Percentiles rank a stretch among this genome's conserved stretches.
Evolutionary conservation across 2,797 vertebrate genomes (phyloP).

Genomic region (Ficedula albicollis): DNA sequence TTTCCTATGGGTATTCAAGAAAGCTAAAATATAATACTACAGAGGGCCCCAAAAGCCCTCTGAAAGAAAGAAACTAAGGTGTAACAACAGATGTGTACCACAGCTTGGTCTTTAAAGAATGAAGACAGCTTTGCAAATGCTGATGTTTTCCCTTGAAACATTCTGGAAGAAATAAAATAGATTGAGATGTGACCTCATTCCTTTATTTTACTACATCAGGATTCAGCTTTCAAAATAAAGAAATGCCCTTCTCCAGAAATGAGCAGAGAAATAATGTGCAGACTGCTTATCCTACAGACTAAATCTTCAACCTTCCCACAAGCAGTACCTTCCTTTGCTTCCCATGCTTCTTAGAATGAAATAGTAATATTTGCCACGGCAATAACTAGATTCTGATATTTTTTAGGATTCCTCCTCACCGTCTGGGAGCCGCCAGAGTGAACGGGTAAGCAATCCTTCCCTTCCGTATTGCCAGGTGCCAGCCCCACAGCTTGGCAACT

Average conservation of each 20-base stretch:
- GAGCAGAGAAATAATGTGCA: background rate
- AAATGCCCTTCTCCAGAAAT: background rate
- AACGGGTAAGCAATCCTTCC: constrained; percentile 19
- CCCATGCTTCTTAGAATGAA: background rate
- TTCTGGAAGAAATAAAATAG: background rate
- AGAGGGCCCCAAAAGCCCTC: background rate
- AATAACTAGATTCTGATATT: background rate
- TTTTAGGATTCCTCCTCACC: constrained; percentile 6
- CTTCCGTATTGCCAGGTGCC: background rate
- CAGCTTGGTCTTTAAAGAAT: background rate
- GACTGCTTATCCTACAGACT: background rate
- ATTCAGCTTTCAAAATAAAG: background rate
- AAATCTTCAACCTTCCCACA: background rate
- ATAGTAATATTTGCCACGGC: background rate
- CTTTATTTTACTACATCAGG: background rate
- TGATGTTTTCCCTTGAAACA: background rate
- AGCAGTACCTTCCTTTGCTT: background rate
- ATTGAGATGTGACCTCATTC: background rate
- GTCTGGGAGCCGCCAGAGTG: constrained; percentile 2
- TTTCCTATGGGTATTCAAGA: background rate
- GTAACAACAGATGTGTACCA: background rate
- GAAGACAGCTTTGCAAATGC: background rate
- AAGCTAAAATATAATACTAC: background rate
- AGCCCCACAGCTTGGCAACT: background rate
- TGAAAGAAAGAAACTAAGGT: background rate